Conservation (phyloP, 2,888 invertebrate genomes). For the Altica lythri region DNA sequence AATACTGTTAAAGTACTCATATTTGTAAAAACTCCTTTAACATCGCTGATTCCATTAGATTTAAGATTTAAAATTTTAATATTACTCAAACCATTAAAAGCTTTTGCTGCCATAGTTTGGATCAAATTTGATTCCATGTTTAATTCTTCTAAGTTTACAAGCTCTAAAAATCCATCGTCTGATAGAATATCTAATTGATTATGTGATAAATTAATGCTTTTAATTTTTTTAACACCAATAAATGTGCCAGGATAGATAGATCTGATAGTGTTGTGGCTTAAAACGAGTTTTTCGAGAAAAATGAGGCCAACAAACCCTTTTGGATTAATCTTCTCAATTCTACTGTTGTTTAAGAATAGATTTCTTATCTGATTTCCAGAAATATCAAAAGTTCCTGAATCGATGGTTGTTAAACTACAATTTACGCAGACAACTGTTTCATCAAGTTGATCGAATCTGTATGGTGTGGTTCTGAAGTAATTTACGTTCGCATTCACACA, state of each 20-base stretch:
- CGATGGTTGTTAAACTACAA: conserved; percentile 48
- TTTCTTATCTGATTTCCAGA: conserved; percentile 53
- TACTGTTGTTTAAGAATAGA: conserved; percentile 46
- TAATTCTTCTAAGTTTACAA: conserved; percentile 46
- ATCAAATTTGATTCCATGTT: conserved; percentile 48
- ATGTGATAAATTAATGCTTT: conserved; percentile 46
- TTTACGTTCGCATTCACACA: conserved; percentile 52
- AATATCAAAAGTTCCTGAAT: conserved; percentile 52
- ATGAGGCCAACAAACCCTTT: conserved; percentile 53
- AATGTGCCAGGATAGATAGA: conserved; percentile 51
- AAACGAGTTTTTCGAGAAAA: conserved; percentile 47
- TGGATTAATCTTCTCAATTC: conserved; percentile 46
- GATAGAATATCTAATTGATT: conserved; percentile 50
- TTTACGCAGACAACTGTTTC: conserved; percentile 52
- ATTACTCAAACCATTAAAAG: conserved; percentile 48
- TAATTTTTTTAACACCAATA: conserved; percentile 52
- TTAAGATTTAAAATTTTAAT: conserved; percentile 48
- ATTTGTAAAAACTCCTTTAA: conserved; percentile 41
- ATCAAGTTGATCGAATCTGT: conserved; percentile 55
- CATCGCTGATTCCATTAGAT: conserved; percentile 44
- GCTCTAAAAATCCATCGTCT: conserved; percentile 50
- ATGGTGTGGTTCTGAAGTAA: conserved; percentile 52
- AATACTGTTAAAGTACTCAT: conserved; percentile 42
- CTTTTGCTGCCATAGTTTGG: conserved; percentile 41
- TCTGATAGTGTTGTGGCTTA: conserved; percentile 49